These are phyloP conservation scores for Tachina fera DNA, from an alignment of 2,888 invertebrate species.

Conservation along the genomic window DNA sequence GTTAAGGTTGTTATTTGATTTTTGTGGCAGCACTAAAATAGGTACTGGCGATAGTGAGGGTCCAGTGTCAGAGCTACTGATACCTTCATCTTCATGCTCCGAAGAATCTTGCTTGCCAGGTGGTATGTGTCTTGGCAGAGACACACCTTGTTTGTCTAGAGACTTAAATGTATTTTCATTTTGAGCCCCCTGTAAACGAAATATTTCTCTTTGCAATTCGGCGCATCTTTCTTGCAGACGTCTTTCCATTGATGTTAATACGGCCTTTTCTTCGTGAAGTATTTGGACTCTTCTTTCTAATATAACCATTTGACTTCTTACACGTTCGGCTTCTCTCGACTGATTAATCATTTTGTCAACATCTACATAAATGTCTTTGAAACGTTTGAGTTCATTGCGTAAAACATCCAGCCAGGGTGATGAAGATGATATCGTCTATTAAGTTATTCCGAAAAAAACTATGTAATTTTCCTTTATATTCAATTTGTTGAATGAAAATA, in stretches of 20 bases:
- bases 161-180: conserved; percentile 80
- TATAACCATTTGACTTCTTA: conserved; percentile 87
- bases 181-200: conserved; percentile 84
- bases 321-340: conserved; percentile 88
- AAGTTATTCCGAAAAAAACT: conserved; percentile 66
- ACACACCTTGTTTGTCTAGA: conserved; percentile 80
- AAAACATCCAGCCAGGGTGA: conserved; percentile 87
- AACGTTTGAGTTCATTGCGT: conserved; percentile 88
- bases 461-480: background rate
- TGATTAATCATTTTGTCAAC: conserved; percentile 89
- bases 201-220: conserved; percentile 88
- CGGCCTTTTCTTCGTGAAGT: conserved; percentile 90
- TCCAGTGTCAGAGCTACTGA: conserved; percentile 90
- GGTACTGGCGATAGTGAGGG: conserved; percentile 89
- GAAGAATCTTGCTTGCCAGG: conserved; percentile 85
- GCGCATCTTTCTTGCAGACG: conserved; percentile 90
- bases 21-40: conserved; percentile 82
- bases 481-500: background rate
- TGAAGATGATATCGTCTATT: conserved; percentile 86
- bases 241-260: conserved; percentile 88
- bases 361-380: conserved; percentile 91
- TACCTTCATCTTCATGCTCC: conserved; percentile 94
- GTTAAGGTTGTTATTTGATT: conserved; percentile 69
- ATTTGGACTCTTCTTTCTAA: conserved; percentile 90
- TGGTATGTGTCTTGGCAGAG: conserved; percentile 81